Evolutionary conservation across 2,113 vertebrate genomes (phyloP).

Genomic region (Microtus richardsoni): DNA sequence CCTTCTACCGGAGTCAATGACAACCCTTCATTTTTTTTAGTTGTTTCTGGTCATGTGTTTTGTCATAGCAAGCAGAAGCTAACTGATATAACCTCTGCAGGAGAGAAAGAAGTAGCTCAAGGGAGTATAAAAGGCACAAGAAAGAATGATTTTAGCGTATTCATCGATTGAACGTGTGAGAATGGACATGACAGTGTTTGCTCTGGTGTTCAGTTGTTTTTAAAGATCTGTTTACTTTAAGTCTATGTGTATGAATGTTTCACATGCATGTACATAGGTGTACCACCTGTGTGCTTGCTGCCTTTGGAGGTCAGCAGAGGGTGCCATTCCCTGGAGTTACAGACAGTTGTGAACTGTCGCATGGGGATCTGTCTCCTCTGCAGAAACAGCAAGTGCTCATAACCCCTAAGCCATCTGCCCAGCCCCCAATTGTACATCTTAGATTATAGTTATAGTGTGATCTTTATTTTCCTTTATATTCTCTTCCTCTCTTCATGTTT

Average conservation of each 20-base stretch:
- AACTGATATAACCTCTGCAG: not conserved
- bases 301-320: too few relatives aligned
- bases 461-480: not conserved
- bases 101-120: not conserved
- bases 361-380: not conserved
- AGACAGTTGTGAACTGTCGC: not conserved
- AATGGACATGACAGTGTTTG: not conserved
- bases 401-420: not conserved
- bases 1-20: not conserved
- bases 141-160: not conserved
- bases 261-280: not conserved
- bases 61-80: not conserved
- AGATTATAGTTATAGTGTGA: not conserved
- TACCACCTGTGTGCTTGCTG: too few relatives aligned
- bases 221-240: constrained; percentile 18
- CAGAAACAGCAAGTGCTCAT: not conserved
- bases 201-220: not conserved
- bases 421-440: too few relatives aligned
- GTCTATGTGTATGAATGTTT: not conserved
- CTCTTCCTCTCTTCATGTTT: not conserved
- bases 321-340: not conserved
- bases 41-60: not conserved
- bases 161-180: not conserved
- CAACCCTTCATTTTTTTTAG: too few relatives aligned
- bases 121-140: not conserved